Percentiles rank a stretch among this genome's conserved stretches.
Conservation (phyloP, 1,140 invertebrate species). For the Hirudo medicinalis region DNA sequence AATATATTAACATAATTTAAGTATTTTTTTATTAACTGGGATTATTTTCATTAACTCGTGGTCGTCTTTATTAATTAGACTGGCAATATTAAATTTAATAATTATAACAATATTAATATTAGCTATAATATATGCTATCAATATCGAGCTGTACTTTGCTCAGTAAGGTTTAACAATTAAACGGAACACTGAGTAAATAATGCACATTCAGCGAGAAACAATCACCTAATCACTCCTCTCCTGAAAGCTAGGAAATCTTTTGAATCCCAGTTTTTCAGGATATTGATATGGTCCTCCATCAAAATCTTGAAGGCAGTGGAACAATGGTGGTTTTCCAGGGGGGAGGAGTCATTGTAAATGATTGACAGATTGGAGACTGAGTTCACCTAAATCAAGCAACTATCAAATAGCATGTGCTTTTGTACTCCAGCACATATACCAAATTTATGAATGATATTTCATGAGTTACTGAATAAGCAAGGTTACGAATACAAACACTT, state of each 20-base stretch:
- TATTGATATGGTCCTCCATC: conserved; percentile 33
- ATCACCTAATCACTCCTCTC: conserved; percentile 59
- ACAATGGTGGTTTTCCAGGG: conserved; percentile 93
- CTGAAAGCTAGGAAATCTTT: conserved; percentile 58
- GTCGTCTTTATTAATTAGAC: neutral
- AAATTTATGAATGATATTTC: too few species aligned
- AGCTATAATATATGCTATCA: neutral
- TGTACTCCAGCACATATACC: too few species aligned
- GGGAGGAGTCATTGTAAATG: conserved; percentile 98
- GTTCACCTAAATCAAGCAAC: conserved; percentile 52
- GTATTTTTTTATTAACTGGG: neutral
- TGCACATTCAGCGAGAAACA: neutral
- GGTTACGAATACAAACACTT: too few species aligned
- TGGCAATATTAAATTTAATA: neutral
- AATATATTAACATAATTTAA: neutral
- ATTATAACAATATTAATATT: neutral
- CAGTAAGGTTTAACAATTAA: neutral
- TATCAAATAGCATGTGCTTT: neutral
- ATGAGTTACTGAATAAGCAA: too few species aligned
- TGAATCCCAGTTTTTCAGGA: conserved; percentile 59
- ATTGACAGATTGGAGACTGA: conserved; percentile 82
- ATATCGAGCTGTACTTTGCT: neutral
- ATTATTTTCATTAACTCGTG: neutral
- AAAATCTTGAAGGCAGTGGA: conserved; percentile 62
- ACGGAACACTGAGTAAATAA: neutral